Conservation (phyloP, 2,797 vertebrate genomes). For the Xenentodon cancila region DNA sequence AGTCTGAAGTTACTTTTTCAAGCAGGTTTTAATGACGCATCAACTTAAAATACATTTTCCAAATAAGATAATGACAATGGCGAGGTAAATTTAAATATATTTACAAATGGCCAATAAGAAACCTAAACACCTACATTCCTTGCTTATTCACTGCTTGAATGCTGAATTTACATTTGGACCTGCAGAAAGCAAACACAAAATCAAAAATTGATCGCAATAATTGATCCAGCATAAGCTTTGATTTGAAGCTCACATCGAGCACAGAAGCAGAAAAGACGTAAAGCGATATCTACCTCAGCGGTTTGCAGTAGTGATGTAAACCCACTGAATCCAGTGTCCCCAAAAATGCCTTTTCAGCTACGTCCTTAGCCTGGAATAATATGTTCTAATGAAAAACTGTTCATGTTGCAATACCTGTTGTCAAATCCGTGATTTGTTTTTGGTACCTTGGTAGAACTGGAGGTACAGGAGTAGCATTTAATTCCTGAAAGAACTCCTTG, state of each 20-base stretch:
- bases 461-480: slow-evolving; percentile 90
- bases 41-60: too few relatives aligned
- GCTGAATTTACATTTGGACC: slow-evolving; percentile 88
- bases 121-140: slow-evolving; percentile 84
- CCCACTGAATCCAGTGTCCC: slow-evolving; percentile 81
- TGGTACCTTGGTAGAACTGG: slow-evolving; percentile 87
- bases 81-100: background rate
- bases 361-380: slow-evolving; percentile 87
- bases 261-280: too few relatives aligned
- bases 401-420: background rate
- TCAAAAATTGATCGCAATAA: background rate
- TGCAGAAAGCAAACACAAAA: slow-evolving; percentile 47
- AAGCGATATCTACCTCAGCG: slow-evolving; percentile 81
- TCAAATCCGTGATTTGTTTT: background rate
- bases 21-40: too few relatives aligned
- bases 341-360: slow-evolving; percentile 87
- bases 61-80: too few relatives aligned
- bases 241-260: too few relatives aligned
- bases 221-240: too few relatives aligned
- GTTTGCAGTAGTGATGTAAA: slow-evolving; percentile 84
- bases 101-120: background rate
- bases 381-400: background rate
- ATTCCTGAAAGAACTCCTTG: slow-evolving; percentile 94
- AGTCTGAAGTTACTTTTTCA: too few relatives aligned
- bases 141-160: slow-evolving; percentile 94